These are phyloP conservation scores for Onychomys arenicola DNA, from an alignment of 2,797 vertebrate species.

Conservation along the genomic window DNA sequence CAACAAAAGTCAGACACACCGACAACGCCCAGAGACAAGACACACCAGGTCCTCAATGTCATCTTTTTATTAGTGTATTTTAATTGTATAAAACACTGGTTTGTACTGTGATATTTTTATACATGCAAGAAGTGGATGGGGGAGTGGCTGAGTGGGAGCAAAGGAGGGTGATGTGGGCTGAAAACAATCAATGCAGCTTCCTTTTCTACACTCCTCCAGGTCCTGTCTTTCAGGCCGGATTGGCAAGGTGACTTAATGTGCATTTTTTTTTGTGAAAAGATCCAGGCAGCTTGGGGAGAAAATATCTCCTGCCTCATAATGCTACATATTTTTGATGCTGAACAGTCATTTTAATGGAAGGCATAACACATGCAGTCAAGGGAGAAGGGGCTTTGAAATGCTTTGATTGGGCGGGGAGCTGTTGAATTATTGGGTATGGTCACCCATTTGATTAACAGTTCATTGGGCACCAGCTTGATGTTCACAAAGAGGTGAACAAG, in stretches of 20 bases:
- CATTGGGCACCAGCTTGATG: not conserved
- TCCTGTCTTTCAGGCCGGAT: not conserved
- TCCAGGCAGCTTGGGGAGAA: not conserved
- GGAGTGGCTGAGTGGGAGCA: rapidly evolving
- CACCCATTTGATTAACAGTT: slow-evolving; percentile 2
- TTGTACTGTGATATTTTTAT: not conserved
- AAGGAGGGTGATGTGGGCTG: not conserved
- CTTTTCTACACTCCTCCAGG: not conserved
- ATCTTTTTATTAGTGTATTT: not conserved
- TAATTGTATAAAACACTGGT: not conserved
- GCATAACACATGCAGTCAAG: not conserved
- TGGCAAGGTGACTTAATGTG: not conserved
- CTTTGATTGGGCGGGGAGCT: not conserved
- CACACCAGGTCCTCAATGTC: not conserved
- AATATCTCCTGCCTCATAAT: not conserved
- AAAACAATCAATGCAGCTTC: not conserved
- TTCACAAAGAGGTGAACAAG: not conserved
- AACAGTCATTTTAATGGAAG: not conserved
- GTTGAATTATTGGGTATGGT: not conserved
- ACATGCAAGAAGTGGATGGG: not conserved
- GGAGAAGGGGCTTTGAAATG: not conserved
- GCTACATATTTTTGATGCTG: not conserved
- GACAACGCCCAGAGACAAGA: not conserved
- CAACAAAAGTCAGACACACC: not conserved
- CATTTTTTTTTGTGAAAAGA: not conserved